Percentiles rank a stretch among this genome's conserved stretches.
Evolutionary conservation across 2,113 vertebrate species (phyloP).

Genomic region (Rhea americana): DNA sequence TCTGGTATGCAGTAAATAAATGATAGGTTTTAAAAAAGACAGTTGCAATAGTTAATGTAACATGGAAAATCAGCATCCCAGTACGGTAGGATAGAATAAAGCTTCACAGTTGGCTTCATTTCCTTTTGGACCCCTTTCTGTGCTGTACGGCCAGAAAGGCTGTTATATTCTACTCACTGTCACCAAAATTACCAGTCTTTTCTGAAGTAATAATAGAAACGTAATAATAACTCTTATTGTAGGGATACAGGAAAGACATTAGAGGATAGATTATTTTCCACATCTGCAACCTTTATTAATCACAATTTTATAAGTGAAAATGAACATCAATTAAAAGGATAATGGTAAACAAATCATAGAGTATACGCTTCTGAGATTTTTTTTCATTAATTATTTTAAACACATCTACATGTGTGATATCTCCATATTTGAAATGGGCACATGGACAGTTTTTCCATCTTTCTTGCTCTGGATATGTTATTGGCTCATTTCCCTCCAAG

Average conservation of each 20-base stretch:
- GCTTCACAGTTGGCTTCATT: background rate
- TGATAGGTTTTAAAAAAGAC: background rate
- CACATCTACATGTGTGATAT: background rate
- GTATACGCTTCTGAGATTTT: background rate
- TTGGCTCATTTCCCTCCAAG: background rate
- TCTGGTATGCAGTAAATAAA: background rate
- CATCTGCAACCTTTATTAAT: background rate
- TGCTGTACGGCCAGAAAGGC: conserved; percentile 12
- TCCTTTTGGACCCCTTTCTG: conserved; percentile 29
- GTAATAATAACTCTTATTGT: conserved; percentile 8
- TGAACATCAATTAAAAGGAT: background rate
- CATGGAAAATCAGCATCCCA: background rate
- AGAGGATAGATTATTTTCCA: background rate
- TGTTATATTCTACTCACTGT: conserved; percentile 52
- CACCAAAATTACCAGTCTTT: conserved; percentile 43
- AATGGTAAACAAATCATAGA: background rate
- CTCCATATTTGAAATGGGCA: background rate
- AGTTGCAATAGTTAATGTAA: background rate
- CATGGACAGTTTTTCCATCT: background rate
- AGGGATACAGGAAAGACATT: background rate
- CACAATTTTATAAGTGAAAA: background rate
- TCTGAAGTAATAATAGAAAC: conserved; percentile 31
- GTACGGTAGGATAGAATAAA: background rate
- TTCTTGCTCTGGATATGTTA: background rate
- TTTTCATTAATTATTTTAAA: background rate